Conservation (phyloP, 2,113 vertebrate species). For the Oxyruncus cristatus region DNA sequence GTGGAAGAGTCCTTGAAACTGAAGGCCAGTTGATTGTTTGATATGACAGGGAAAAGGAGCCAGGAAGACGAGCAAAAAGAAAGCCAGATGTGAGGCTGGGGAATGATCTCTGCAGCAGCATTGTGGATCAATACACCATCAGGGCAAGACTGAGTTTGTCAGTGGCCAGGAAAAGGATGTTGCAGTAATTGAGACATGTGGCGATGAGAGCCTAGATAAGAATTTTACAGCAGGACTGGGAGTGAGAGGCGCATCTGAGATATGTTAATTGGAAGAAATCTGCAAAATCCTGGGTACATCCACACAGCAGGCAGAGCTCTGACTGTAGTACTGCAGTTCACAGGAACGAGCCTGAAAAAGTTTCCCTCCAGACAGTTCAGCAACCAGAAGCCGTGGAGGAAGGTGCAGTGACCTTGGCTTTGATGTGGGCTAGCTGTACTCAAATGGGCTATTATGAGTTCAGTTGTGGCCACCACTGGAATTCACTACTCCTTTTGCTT, state of each 20-base stretch:
- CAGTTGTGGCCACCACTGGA: background rate
- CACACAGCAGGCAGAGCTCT: background rate
- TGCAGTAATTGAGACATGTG: conserved; percentile 52
- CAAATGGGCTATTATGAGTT: background rate
- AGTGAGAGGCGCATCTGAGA: background rate
- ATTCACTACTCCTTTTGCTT: background rate
- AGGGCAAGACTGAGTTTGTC: conserved; percentile 16
- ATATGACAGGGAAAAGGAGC: background rate
- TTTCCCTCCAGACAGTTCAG: background rate
- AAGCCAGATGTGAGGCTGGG: background rate
- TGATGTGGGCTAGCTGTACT: background rate
- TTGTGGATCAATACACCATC: conserved; percentile 21
- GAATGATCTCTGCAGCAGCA: background rate
- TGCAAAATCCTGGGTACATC: background rate
- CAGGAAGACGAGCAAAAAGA: background rate
- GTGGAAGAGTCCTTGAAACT: conserved; percentile 27
- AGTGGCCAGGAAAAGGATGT: conserved; percentile 9
- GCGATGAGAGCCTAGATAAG: conserved; percentile 26
- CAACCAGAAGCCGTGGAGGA: background rate
- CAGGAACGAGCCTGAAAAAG: background rate
- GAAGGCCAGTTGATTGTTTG: background rate
- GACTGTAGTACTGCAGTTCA: background rate
- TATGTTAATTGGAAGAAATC: background rate
- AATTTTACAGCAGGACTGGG: background rate
- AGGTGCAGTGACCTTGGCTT: accelerated